Percentiles rank a stretch among this genome's conserved stretches.
Evolutionary conservation across 1,140 invertebrate species (phyloP).

Genomic region (Bemisia tabaci): DNA sequence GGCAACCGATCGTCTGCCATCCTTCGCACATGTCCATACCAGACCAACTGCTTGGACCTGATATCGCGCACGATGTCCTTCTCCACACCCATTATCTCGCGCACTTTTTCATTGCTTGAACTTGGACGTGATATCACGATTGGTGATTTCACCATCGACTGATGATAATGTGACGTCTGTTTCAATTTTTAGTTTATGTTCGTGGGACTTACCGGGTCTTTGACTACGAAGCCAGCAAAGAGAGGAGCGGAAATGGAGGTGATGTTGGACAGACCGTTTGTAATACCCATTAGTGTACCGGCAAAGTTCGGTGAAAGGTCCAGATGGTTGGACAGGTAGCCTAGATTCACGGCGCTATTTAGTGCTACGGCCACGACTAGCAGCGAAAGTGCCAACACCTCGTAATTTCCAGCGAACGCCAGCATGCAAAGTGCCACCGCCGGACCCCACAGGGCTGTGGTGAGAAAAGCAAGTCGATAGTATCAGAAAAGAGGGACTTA

Average conservation of each 20-base stretch:
- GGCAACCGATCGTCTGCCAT: no score
- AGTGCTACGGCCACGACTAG: conserved; percentile 32
- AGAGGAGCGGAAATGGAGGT: conserved; percentile 52
- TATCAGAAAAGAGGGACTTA: conserved; percentile 28
- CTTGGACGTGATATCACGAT: no score
- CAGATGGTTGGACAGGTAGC: conserved; percentile 43
- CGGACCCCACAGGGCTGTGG: conserved; percentile 44
- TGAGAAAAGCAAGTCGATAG: conserved; percentile 32
- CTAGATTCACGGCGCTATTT: conserved; percentile 59
- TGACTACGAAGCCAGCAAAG: conserved; percentile 42
- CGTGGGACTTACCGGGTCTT: conserved; percentile 44
- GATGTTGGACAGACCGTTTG: conserved; percentile 48
- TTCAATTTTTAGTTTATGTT: no score
- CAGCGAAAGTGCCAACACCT: conserved; percentile 27
- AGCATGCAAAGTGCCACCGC: conserved; percentile 32
- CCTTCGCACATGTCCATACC: no score
- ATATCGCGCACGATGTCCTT: no score
- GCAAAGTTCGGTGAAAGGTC: conserved; percentile 64
- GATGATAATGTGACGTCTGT: no score
- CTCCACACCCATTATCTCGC: no score
- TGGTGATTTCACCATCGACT: no score
- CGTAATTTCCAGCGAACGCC: conserved; percentile 21
- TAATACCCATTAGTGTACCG: conserved; percentile 55
- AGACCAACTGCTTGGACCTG: no score
- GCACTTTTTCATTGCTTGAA: no score